Base-by-base conservation (phyloP, 35 echinoderm and acorn worm species). In the Acanthaster planci region DNA sequence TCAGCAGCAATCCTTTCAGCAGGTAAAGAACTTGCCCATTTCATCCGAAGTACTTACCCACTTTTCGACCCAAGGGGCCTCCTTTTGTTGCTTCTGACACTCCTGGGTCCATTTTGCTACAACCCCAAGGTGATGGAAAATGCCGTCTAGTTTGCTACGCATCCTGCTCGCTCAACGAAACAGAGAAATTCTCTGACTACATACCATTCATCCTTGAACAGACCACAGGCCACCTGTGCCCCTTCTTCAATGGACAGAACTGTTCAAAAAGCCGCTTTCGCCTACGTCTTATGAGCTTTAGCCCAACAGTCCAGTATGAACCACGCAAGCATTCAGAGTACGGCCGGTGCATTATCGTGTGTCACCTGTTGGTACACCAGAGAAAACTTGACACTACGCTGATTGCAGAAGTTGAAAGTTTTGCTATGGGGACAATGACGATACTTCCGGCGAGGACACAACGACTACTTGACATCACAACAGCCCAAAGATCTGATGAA, bases 151-250 rank as follows among this genome's bases (percentile, higher is more conserved):
- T 92, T 1, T 38, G 76, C 55, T 83, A 92, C 82, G 90, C 90
- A 44, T 88, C 85, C 15, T 53, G 90, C 38, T 87, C 90, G 23
- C 52, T 92, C 26, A 76, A 50, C 8, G 91, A 31, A n/a, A n/a
- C n/a, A n/a, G 72, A 77, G 50, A 86, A 75, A 37, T 86, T 86
- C 38, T 50, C 67, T 15, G 84, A 86, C 16, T 78, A 76, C 78
- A 42, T 86, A 2, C 67, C 76, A 10, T 77, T 86, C 72, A 47
- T 39, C 16, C 31, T 90, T 50, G 92, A 90, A 94, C 87, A 17
- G 88, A 94, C 51, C 92, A 94, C 82, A 89, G 85, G 15, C 84
- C 87, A 58, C 37, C 90, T 16, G 53, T 90, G 6, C 37, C 87
- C n/a, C 64, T 86, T 5, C 60, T 86, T 27, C 40, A 52, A 8